These are phyloP conservation scores for Eclectus roratus DNA, from an alignment of 2,113 vertebrate species.

Conservation along the genomic window DNA sequence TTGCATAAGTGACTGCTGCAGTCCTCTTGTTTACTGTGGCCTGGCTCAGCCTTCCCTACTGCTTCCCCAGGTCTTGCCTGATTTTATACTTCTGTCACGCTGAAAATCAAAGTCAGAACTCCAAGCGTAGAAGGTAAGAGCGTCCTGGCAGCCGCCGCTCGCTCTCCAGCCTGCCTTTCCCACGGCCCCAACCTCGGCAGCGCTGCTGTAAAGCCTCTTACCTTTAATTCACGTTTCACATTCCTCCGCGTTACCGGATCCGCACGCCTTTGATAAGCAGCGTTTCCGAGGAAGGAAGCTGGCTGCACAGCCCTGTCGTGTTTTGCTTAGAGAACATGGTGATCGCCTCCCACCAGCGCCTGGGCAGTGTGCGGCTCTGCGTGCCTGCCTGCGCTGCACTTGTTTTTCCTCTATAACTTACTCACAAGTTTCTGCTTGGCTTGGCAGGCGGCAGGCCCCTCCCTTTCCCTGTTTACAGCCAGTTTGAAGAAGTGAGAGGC, in stretches of 20 bases:
- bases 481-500: slow-evolving; percentile 36
- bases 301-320: not conserved
- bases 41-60: not conserved
- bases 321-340: not conserved
- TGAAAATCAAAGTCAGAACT: too few species aligned
- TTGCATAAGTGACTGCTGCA: not conserved
- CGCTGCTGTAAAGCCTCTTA: not conserved
- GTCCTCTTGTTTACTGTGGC: not conserved
- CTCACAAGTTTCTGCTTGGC: slow-evolving; percentile 67
- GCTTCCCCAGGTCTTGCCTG: not conserved
- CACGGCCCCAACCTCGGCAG: not conserved
- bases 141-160: not conserved
- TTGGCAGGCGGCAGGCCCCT: slow-evolving; percentile 63
- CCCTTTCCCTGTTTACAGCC: slow-evolving; percentile 72
- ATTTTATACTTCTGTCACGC: rapidly evolving
- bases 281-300: not conserved
- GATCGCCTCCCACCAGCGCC: not conserved
- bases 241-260: not conserved
- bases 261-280: not conserved
- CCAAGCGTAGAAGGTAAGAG: rapidly evolving
- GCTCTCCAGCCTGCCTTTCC: not conserved
- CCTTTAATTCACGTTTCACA: not conserved
- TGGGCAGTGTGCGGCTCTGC: not conserved
- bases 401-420: slow-evolving; percentile 64
- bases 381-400: slow-evolving; percentile 13